Evolutionary conservation across 64 coral and sea anemone species (phyloP).

Genomic region (Porites australiensis): DNA sequence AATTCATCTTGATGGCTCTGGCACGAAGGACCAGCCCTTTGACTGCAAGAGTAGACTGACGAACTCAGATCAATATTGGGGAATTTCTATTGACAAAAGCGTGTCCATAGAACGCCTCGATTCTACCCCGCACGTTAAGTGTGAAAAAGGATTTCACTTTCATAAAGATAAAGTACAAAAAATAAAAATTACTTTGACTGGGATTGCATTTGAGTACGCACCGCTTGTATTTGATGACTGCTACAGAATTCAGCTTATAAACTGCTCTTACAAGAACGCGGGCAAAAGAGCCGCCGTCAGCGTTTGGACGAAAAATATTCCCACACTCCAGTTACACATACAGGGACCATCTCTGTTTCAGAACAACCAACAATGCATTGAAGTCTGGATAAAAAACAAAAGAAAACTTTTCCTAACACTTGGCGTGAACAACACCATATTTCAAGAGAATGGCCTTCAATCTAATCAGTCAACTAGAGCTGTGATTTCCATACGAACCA

Average conservation of each 20-base stretch:
- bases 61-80: neutral
- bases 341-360: conserved; percentile 7
- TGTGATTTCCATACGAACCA: neutral
- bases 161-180: neutral
- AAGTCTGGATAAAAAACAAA: neutral
- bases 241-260: neutral
- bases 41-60: neutral
- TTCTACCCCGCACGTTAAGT: neutral
- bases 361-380: conserved; percentile 13
- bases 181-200: conserved; percentile 9
- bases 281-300: neutral
- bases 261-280: conserved; percentile 1
- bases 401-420: neutral
- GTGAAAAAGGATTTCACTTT: conserved; percentile 35
- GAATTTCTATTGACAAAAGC: conserved; percentile 6
- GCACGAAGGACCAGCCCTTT: conserved; percentile 10
- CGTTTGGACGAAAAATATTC: neutral
- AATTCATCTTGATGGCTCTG: conserved; percentile 24
- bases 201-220: conserved; percentile 7
- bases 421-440: neutral
- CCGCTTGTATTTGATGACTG: neutral
- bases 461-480: neutral
- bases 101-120: neutral
- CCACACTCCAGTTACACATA: neutral
- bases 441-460: conserved; percentile 18